Conservation (phyloP, 2,888 invertebrate species). For the Pyrrhia umbra region DNA sequence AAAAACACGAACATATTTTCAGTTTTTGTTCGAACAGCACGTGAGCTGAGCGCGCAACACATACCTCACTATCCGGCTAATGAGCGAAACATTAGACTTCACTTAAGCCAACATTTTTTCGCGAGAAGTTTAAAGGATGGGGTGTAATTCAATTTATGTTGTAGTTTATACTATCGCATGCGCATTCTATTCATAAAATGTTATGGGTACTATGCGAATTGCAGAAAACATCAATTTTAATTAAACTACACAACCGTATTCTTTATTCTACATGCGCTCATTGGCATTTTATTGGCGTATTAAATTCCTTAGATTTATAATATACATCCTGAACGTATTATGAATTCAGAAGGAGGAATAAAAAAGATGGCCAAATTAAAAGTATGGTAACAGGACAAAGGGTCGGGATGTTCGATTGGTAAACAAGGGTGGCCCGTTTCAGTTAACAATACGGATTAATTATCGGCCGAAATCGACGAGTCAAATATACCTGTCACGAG, state of each 20-base stretch:
- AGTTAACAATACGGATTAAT: conserved; percentile 89
- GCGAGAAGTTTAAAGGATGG: conserved; percentile 66
- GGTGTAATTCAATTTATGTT: conserved; percentile 66
- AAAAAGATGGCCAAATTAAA: conserved; percentile 72
- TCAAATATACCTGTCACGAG: conserved; percentile 90
- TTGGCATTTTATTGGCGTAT: conserved; percentile 57
- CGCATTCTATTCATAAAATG: conserved; percentile 63
- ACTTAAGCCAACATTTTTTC: conserved; percentile 65
- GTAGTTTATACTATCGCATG: conserved; percentile 65
- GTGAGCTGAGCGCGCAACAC: conserved; percentile 65
- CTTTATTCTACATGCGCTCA: conserved; percentile 55
- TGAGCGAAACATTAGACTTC: conserved; percentile 65
- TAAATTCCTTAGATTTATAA: conserved; percentile 41
- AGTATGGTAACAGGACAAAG: conserved; percentile 72
- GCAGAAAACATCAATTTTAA: conserved; percentile 69
- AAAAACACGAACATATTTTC: conserved; percentile 57
- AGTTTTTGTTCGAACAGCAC: conserved; percentile 65
- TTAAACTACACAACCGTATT: conserved; percentile 66
- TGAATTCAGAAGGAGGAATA: conserved; percentile 54
- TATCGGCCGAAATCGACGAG: conserved; percentile 88
- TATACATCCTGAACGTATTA: conserved; percentile 40
- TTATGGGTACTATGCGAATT: conserved; percentile 64
- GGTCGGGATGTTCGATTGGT: conserved; percentile 70
- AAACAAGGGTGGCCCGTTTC: conserved; percentile 87
- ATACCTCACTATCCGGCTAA: conserved; percentile 61